Evolutionary conservation across 2,888 invertebrate genomes (phyloP), one percentile per base, ranked within the genome.

Genomic region (Melanotus villosus): DNA sequence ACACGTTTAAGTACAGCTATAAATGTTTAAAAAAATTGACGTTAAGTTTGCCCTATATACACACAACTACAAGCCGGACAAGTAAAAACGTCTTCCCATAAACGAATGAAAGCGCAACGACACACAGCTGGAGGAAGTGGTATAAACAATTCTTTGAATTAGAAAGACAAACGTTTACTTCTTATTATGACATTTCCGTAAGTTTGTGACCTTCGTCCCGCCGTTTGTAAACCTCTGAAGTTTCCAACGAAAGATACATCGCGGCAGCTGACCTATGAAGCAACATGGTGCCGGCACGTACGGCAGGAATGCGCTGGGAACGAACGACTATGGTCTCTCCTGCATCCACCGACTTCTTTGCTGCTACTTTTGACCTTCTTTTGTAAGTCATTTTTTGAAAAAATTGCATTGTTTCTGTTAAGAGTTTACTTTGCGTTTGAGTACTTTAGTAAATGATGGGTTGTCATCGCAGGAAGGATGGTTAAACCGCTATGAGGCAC

Each of bases 291-390:
- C 58, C 58, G 68, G 70, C 70, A 72, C 72, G 70, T 72, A 72
- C 65, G 41, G 57, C 57, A 67, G 66, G 74, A 74, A 74, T 72
- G 72, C 72, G 70, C 74, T 74, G 74, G 74, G 74, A 74, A 70
- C 73, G 68, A 65, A 34, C 52, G 43, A 41, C 43, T 57, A 45
- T 21, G 47, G 59, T 45, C 58, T 62, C 70, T 70, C 66, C 66
- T 67, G 68, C 60, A 58, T 67, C 34, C 14, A 43, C 52, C 23
- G 47, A 41, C 63, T 58, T 56, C 62, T 43, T 58, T 58, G 41
- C 36, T 56, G 65, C 60, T 70, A 54, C 71, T 64, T 70, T 57
- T 69, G 73, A 73, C 73, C 73, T 73, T 73, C 73, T 73, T 62
- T 62, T 62, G 52, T 62, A 18, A 32, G 41, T 16, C 16, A n/a